Evolutionary conservation across 1,140 invertebrate species (phyloP).

Genomic region (Latrodectus geometricus): DNA sequence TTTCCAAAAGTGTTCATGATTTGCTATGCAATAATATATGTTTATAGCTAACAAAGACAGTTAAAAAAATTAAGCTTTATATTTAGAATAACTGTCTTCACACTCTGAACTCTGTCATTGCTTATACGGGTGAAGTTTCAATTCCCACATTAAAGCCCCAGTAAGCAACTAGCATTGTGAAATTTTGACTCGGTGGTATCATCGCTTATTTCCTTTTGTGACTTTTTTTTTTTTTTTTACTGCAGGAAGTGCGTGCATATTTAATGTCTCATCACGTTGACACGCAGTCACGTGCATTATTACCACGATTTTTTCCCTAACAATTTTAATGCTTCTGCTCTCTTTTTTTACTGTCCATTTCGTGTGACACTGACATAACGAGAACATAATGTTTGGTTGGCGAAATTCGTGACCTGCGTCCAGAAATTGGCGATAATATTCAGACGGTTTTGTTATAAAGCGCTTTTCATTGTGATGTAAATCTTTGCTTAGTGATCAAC

Average conservation of each 20-base stretch:
- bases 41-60: too few relatives aligned
- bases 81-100: too few relatives aligned
- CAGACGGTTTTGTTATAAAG: not conserved
- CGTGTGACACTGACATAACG: constrained; percentile 38
- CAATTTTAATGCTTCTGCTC: not conserved
- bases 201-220: constrained; percentile 13
- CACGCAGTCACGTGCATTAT: constrained; percentile 1
- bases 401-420: constrained; percentile 17
- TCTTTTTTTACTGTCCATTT: not conserved
- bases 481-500: too few relatives aligned
- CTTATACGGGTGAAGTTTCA: too few relatives aligned
- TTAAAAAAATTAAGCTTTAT: too few relatives aligned
- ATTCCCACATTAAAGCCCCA: too few relatives aligned
- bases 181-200: constrained; percentile 24
- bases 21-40: too few relatives aligned
- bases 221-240: not conserved
- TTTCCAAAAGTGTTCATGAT: too few relatives aligned
- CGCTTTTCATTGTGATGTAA: not conserved
- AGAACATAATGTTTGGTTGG: constrained; percentile 15
- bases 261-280: not conserved
- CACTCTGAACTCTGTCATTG: too few relatives aligned
- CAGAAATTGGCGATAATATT: not conserved
- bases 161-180: too few relatives aligned
- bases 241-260: constrained; percentile 35
- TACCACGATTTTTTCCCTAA: not conserved